A percentile compares a stretch with the other conserved stretches of the same genome.
Conservation (phyloP, 2,888 invertebrate genomes). For the Athalia circularis region DNA sequence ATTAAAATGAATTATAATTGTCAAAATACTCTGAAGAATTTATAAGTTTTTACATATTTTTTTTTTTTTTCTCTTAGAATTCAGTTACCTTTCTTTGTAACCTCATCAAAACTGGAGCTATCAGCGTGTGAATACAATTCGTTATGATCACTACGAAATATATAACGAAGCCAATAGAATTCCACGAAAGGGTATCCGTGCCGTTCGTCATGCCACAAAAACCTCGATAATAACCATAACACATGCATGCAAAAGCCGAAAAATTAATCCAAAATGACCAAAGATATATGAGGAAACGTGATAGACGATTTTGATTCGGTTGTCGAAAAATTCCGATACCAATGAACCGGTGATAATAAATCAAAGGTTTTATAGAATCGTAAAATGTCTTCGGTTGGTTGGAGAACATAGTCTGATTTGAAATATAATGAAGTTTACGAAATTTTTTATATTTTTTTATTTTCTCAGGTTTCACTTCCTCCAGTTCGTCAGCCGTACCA, state of each 20-base stretch:
- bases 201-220: neutral
- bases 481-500: neutral
- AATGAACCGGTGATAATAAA: slow-evolving; percentile 1
- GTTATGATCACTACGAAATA: neutral
- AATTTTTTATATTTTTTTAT: neutral
- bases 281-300: neutral
- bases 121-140: neutral
- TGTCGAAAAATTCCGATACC: neutral
- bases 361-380: slow-evolving; percentile 6
- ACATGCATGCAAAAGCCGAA: neutral
- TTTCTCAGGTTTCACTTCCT: neutral
- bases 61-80: neutral
- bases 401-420: neutral
- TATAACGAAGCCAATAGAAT: neutral
- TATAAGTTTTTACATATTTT: too few relatives aligned
- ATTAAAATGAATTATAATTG: neutral
- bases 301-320: neutral
- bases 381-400: neutral
- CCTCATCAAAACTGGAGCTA: slow-evolving; percentile 1
- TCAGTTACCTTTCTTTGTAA: slow-evolving; percentile 14
- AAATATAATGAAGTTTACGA: too few relatives aligned
- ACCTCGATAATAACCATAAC: too few relatives aligned
- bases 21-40: neutral
- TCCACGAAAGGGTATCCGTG: neutral
- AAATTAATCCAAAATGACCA: neutral